Evolutionary conservation across 2,797 vertebrate genomes (phyloP), one percentile per base, ranked within the genome.

Genomic region (Siniperca obscura): DNA sequence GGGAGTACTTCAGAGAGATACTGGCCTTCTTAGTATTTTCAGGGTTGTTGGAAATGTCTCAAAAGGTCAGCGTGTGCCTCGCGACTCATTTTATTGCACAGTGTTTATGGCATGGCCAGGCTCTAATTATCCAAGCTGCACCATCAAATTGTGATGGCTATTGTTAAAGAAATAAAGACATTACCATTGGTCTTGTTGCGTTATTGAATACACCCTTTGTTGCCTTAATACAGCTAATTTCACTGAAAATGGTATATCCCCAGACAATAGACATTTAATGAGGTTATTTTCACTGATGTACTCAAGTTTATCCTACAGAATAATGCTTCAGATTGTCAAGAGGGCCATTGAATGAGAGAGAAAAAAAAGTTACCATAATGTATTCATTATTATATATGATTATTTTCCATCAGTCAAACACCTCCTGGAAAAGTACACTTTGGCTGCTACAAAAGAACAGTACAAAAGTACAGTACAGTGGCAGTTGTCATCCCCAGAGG

Each of bases 31-130:
- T 87, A 84, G 87, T 89, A 86, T 91, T 89, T 92, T 84, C 77
- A 72, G 74, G 85, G 84, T 90, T 90, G 89, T 90, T 88, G 83
- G 87, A 87, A 89, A 91, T 85, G 81, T 89, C 88, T 90, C 78
- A 46, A 86, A 90, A 90, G 92, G 91, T 91, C 90, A 90, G 84
- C 70, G 9, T 86, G 83, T 69, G 81, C 88, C 75, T 40, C 70
- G 64, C 70, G 21, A 88, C 85, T 84, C 72, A 44, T 77, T 90
- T 86, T 38, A 82, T 50, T 50, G 74, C 60, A 2, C 56, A 25
- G 57, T 84, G 74, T 86, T 90, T 83, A 78, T 16, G 68, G 56
- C 27, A 13, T 7, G 74, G 38, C 55, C 76, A 17, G 50, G 57
- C 72, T 78, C 72, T 84, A 86, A 84, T 89, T 89, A 91, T 79